Evolutionary conservation across 2,888 invertebrate genomes (phyloP).

Genomic region (Tuta absoluta): DNA sequence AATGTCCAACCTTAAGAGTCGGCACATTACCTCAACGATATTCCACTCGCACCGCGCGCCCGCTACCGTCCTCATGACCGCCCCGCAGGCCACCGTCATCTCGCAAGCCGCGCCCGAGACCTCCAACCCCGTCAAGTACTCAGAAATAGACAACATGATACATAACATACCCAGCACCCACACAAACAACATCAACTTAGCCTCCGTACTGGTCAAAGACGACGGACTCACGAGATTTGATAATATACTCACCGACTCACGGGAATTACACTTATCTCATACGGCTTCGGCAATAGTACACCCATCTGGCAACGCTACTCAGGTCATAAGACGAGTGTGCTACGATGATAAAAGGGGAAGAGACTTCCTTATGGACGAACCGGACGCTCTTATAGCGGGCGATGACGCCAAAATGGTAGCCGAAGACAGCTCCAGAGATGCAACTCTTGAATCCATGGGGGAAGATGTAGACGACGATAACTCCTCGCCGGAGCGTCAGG

Average conservation of each 20-base stretch:
- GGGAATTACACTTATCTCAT: constrained; percentile 62
- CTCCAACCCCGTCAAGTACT: constrained; percentile 56
- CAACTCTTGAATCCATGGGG: constrained; percentile 55
- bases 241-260: constrained; percentile 59
- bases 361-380: constrained; percentile 59
- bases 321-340: constrained; percentile 70
- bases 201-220: constrained; percentile 66
- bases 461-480: constrained; percentile 58
- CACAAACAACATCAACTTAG: constrained; percentile 50
- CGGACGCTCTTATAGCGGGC: constrained; percentile 56
- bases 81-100: constrained; percentile 70
- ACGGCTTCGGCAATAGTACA: constrained; percentile 69
- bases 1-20: constrained; percentile 61
- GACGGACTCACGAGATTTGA: constrained; percentile 64
- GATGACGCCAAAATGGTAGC: constrained; percentile 62
- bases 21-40: constrained; percentile 69
- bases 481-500: constrained; percentile 66
- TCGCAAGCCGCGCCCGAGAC: constrained; percentile 62
- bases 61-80: constrained; percentile 69
- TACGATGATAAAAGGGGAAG: constrained; percentile 59
- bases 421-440: constrained; percentile 64
- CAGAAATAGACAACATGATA: constrained; percentile 67
- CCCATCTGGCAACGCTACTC: constrained; percentile 64
- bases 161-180: constrained; percentile 53
- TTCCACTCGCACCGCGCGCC: constrained; percentile 66